Evolutionary conservation across 2,888 invertebrate genomes (phyloP), one percentile per base, ranked within the genome.

Genomic region (Merodon equestris): DNA sequence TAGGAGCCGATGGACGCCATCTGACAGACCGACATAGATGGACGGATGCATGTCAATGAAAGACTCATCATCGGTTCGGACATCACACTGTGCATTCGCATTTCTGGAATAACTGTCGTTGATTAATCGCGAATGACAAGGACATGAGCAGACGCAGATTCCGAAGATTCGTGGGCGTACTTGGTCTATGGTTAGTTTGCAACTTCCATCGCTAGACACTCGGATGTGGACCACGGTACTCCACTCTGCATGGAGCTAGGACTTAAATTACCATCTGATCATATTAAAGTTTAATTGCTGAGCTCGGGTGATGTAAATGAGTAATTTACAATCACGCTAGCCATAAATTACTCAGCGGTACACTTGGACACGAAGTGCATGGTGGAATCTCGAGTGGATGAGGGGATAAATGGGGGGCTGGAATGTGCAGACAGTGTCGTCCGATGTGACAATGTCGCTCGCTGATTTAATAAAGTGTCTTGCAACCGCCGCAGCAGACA

Each of bases 1-100:
- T 19, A 12, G 44, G 1, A 13, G 10, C 9, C 15, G 18, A 13
- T 42, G 66, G 40, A 7, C 13, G 27, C 10, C 9, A 38, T 34
- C 9, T 42, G 36, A 18, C 51, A 34, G 53, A 9, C 44, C 67
- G 54, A 58, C 61, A 3, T 19, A 27, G 38, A 45, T 58, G 71
- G 76, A 77, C 61, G 72, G 77, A 72, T 77, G 77, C 57, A 73
- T 77, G 77, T 63, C 73, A 77, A 77, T 77, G 77, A 73, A 72
- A 67, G 51, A 53, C 67, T 61, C 72, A 72, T 77, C 77, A 77
- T 77, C 61, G 72, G 2, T 27, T 63, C 57, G 42, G 61, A 34
- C 67, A 56, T 66, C 61, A 72, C 60, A 56, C 56, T 40, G 53
- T 36, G 61, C 51, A 72, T 72, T 67, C 42, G 53, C 72, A 77